These are phyloP conservation scores for Amphiprion ocellaris DNA, from an alignment of 2,113 vertebrate genomes.

Conservation along the genomic window DNA sequence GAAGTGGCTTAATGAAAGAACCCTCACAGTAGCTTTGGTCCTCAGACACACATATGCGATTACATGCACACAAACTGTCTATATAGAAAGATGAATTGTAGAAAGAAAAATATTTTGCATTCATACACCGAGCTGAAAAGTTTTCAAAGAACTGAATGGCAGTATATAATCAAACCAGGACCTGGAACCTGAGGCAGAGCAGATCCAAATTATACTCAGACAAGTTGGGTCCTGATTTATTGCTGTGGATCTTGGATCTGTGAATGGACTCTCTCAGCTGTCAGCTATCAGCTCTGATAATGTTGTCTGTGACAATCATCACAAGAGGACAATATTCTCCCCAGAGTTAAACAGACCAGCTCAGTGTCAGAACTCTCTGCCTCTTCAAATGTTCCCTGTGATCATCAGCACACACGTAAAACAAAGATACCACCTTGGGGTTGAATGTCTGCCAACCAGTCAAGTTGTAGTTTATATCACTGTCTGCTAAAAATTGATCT, in stretches of 20 bases:
- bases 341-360: no score
- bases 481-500: no score
- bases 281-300: neutral
- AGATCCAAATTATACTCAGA: neutral
- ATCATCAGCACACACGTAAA: neutral
- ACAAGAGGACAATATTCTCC: neutral
- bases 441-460: no score
- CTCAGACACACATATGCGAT: conserved; percentile 14
- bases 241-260: neutral
- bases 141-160: neutral
- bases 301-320: neutral
- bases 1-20: conserved; percentile 60
- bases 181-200: neutral
- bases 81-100: neutral
- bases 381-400: neutral
- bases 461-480: no score
- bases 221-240: neutral
- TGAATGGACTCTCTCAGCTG: neutral
- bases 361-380: neutral
- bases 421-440: neutral
- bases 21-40: conserved; percentile 15
- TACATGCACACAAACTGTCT: conserved; percentile 5
- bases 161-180: neutral
- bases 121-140: neutral
- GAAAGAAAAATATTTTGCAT: neutral